A percentile compares a stretch with the other conserved stretches of the same genome.
Conservation (phyloP, 2,888 invertebrate genomes). For the Cryptophagus acutangulus region DNA sequence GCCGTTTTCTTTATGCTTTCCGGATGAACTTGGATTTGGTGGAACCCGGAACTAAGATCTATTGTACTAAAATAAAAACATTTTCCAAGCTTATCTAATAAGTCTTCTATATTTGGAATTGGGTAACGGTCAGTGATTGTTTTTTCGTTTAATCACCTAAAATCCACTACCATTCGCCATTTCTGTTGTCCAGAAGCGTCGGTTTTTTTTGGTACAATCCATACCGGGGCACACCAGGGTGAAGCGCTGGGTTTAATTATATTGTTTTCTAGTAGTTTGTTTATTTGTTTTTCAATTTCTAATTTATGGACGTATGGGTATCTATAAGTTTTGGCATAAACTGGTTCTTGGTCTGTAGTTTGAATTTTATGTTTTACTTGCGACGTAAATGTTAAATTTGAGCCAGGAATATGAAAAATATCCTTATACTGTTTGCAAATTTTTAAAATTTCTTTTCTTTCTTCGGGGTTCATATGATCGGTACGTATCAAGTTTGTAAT, state of each 20-base stretch:
- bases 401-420: not conserved
- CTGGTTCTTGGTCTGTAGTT: constrained; percentile 1
- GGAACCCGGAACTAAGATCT: constrained; percentile 3
- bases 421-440: constrained; percentile 3
- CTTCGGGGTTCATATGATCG: constrained; percentile 6
- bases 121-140: constrained; percentile 9
- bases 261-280: constrained; percentile 1
- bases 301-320: constrained; percentile 21
- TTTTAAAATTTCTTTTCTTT: not conserved
- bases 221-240: constrained; percentile 6
- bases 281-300: constrained; percentile 9
- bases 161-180: constrained; percentile 12
- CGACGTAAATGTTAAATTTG: not conserved
- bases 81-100: constrained; percentile 6
- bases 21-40: constrained; percentile 3
- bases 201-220: constrained; percentile 14
- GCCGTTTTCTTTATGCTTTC: not conserved
- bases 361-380: not conserved
- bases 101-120: constrained; percentile 8
- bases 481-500: constrained; percentile 15
- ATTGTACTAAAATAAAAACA: constrained; percentile 1
- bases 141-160: constrained; percentile 8
- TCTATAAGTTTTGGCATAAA: constrained; percentile 5
- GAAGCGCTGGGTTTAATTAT: constrained; percentile 7
- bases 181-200: constrained; percentile 4